phyloP scores from a whole-genome alignment of 2,888 invertebrate genomes.

The Endomychus coccineus region DNA sequence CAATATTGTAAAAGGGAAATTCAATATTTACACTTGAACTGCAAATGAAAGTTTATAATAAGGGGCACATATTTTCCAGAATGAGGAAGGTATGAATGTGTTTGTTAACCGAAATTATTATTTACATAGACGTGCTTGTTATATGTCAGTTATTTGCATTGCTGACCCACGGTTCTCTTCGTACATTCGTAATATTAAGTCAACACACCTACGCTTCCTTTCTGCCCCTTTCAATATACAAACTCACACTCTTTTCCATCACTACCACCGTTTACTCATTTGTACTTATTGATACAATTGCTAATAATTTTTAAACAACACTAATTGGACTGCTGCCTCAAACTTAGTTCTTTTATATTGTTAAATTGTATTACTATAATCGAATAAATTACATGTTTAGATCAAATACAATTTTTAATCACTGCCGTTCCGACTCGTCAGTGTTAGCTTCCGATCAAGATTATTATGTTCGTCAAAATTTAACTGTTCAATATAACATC shows the following conservation, averaged over 20 bases:
- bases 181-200: conserved; percentile 44
- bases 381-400: too few species aligned
- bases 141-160: conserved; percentile 41
- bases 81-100: conserved; percentile 35
- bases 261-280: conserved; percentile 1
- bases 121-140: conserved; percentile 44
- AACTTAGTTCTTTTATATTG: too few species aligned
- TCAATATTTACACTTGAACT: conserved; percentile 16
- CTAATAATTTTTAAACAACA: too few species aligned
- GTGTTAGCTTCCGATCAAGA: too few species aligned
- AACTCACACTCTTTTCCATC: too few species aligned
- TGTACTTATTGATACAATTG: conserved; percentile 5
- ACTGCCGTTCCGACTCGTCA: too few species aligned
- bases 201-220: conserved; percentile 30
- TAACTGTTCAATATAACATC: too few species aligned
- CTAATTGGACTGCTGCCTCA: too few species aligned
- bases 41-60: conserved; percentile 14
- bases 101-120: conserved; percentile 47
- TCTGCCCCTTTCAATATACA: conserved; percentile 4
- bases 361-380: too few species aligned
- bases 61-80: conserved; percentile 11
- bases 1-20: too few species aligned
- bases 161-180: conserved; percentile 38
- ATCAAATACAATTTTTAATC: too few species aligned
- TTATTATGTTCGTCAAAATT: too few species aligned